These are phyloP conservation scores for Phocoena sinus DNA, from an alignment of 2,113 vertebrate species.

Conservation along the genomic window DNA sequence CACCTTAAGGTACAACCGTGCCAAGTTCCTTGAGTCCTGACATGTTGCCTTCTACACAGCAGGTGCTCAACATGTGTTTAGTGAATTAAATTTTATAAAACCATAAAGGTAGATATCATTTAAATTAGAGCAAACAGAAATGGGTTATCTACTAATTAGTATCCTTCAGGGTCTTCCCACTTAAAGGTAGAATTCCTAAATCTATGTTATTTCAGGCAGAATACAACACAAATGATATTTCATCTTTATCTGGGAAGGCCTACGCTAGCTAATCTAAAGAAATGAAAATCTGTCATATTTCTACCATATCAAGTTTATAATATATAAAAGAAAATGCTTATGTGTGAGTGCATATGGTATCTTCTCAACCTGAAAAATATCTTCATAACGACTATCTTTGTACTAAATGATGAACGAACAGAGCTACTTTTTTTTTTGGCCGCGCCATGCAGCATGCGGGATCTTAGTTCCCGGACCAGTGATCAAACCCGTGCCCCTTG, in stretches of 20 bases:
- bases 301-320: neutral
- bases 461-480: too few relatives aligned
- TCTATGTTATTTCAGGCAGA: slow-evolving; percentile 13
- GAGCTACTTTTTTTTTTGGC: neutral
- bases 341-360: neutral
- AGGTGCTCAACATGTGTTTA: neutral
- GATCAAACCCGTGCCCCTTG: too few relatives aligned
- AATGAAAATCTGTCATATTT: neutral
- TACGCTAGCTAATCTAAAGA: neutral
- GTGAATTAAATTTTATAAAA: slow-evolving; percentile 25
- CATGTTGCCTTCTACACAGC: neutral
- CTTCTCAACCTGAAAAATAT: slow-evolving; percentile 5
- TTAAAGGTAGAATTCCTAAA: neutral
- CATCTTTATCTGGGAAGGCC: neutral
- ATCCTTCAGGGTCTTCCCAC: neutral
- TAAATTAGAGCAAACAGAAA: neutral
- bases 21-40: neutral
- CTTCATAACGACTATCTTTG: neutral
- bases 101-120: neutral
- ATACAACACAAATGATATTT: neutral
- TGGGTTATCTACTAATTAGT: neutral
- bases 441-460: too few relatives aligned
- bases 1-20: neutral
- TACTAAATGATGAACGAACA: slow-evolving; percentile 18
- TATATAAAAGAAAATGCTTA: neutral